Evolutionary conservation across 2,113 vertebrate species (phyloP).

Genomic region (Heterotilapia buettikoferi): DNA sequence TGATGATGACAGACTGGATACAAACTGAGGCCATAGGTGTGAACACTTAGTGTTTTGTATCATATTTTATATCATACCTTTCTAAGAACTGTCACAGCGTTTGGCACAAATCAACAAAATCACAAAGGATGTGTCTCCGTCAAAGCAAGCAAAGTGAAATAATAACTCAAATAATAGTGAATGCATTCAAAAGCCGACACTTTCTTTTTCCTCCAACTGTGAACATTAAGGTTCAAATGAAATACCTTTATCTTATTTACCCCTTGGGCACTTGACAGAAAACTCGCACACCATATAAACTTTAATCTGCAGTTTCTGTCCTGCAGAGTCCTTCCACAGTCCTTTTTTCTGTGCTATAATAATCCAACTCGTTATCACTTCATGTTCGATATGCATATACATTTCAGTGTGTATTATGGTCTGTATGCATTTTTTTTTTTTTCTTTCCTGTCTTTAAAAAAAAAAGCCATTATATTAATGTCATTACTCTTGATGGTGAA

Average conservation of each 20-base stretch:
- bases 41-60: neutral
- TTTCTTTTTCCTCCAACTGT: neutral
- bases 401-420: neutral
- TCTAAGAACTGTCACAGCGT: neutral
- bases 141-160: neutral
- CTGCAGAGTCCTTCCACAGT: neutral
- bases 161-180: neutral
- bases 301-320: neutral
- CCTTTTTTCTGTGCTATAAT: neutral
- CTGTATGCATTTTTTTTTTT: neutral
- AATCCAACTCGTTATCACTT: neutral
- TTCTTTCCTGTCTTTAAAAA: neutral
- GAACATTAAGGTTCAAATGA: neutral
- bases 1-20: neutral
- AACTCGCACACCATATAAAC: accelerated
- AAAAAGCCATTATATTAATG: neutral
- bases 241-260: neutral
- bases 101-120: neutral
- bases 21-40: neutral
- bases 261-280: neutral
- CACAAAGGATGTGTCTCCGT: neutral
- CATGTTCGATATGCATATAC: neutral
- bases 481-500: neutral
- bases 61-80: neutral
- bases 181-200: neutral